Conservation (phyloP, 2,797 vertebrate species). For the Crocodylus rhombifer region DNA sequence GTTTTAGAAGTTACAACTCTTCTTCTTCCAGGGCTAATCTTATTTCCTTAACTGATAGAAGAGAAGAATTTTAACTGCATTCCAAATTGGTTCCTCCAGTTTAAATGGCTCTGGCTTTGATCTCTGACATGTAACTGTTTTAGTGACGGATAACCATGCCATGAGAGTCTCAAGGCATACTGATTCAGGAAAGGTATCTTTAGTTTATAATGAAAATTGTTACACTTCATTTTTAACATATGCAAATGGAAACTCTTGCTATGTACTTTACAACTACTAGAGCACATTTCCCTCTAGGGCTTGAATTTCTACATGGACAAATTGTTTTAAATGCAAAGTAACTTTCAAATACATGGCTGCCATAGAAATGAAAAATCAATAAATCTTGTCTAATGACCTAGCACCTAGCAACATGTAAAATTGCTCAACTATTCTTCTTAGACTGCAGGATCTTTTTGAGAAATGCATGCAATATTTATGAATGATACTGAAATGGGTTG, state of each 20-base stretch:
- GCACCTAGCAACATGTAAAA: not conserved
- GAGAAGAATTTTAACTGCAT: accelerated
- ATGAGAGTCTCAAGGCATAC: not conserved
- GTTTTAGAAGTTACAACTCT: not conserved
- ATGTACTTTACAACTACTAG: not conserved
- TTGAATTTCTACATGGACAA: not conserved
- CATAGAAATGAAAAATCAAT: slow-evolving; percentile 22
- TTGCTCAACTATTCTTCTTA: not conserved
- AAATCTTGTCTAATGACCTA: not conserved
- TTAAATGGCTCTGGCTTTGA: not conserved
- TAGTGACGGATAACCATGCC: not conserved
- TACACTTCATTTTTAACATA: not conserved
- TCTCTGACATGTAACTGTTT: not conserved
- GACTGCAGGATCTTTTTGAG: not conserved
- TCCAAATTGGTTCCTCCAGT: not conserved
- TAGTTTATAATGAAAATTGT: not conserved
- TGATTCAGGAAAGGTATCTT: not conserved
- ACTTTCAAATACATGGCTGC: not conserved
- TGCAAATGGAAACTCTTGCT: not conserved
- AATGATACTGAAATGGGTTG: not conserved
- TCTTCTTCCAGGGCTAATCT: not conserved
- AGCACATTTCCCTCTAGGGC: not conserved
- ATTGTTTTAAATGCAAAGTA: slow-evolving; percentile 25
- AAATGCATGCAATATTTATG: not conserved
- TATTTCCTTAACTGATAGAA: not conserved